Conservation (phyloP, 2,888 invertebrate species). For the Sussaba pulchella region DNA sequence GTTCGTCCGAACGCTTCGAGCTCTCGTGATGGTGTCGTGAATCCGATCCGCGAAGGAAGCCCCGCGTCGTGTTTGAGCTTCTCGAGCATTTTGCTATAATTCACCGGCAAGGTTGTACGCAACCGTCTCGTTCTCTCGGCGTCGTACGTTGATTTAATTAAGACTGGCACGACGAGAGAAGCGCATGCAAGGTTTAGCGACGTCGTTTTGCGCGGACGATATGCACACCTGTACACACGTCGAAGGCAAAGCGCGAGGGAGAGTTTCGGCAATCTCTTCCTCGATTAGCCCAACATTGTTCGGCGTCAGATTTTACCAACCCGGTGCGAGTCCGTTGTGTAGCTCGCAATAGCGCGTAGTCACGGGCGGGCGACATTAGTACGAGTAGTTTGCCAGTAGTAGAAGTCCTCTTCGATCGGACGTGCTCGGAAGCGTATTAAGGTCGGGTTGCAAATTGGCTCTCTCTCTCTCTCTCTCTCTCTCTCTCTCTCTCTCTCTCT, state of each 20-base stretch:
- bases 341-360: neutral
- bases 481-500: too few relatives aligned
- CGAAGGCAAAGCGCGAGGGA: slow-evolving; percentile 43
- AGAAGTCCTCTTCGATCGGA: slow-evolving; percentile 37
- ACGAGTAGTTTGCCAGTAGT: slow-evolving; percentile 24
- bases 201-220: slow-evolving; percentile 50
- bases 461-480: neutral
- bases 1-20: too few relatives aligned
- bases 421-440: slow-evolving; percentile 37
- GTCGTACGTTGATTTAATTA: slow-evolving; percentile 72
- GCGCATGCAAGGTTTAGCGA: slow-evolving; percentile 66
- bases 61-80: slow-evolving; percentile 28
- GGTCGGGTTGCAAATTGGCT: slow-evolving; percentile 47
- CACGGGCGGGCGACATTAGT: neutral
- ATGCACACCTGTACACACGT: slow-evolving; percentile 8
- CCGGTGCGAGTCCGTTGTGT: neutral
- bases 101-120: too few relatives aligned
- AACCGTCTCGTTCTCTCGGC: slow-evolving; percentile 50
- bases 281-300: slow-evolving; percentile 53
- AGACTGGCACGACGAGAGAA: slow-evolving; percentile 65
- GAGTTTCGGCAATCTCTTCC: slow-evolving; percentile 47
- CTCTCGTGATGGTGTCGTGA: too few relatives aligned
- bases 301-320: slow-evolving; percentile 47
- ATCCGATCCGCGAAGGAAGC: slow-evolving; percentile 23
- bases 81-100: too few relatives aligned